Evolutionary conservation across 2,797 vertebrate species (phyloP).

Genomic region (Bothrops alternatus): DNA sequence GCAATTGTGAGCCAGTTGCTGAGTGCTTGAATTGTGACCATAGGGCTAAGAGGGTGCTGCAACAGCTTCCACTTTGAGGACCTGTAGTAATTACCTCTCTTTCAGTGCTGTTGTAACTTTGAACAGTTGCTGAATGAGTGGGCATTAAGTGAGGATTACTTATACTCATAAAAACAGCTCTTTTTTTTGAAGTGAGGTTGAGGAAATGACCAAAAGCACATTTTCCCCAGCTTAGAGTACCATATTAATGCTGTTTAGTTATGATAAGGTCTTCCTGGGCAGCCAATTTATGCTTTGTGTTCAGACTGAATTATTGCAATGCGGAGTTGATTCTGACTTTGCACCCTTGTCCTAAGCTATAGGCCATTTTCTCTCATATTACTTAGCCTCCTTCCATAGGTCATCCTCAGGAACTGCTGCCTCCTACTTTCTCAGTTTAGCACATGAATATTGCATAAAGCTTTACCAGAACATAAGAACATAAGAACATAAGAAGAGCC

Average conservation of each 20-base stretch:
- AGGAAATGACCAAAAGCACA: background rate
- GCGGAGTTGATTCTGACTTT: background rate
- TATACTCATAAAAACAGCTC: background rate
- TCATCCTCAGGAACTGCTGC: background rate
- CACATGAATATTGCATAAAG: background rate
- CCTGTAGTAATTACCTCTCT: background rate
- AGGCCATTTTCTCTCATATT: background rate
- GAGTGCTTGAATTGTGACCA: background rate
- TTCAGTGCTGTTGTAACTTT: background rate
- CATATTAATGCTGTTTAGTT: background rate
- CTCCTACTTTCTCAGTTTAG: background rate
- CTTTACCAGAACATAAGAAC: too few relatives aligned
- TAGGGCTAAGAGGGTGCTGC: background rate
- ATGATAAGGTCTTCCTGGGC: background rate
- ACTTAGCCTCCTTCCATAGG: background rate
- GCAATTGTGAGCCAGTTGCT: background rate
- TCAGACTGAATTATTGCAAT: background rate
- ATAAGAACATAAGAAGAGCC: too few relatives aligned
- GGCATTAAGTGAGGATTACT: background rate
- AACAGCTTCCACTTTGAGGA: background rate
- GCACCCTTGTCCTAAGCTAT: background rate
- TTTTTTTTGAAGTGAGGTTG: background rate
- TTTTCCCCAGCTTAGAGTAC: background rate
- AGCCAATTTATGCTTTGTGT: background rate
- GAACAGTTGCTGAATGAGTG: background rate